Conservation (phyloP, 2,113 vertebrate species). For the Ammodytes dubius region DNA sequence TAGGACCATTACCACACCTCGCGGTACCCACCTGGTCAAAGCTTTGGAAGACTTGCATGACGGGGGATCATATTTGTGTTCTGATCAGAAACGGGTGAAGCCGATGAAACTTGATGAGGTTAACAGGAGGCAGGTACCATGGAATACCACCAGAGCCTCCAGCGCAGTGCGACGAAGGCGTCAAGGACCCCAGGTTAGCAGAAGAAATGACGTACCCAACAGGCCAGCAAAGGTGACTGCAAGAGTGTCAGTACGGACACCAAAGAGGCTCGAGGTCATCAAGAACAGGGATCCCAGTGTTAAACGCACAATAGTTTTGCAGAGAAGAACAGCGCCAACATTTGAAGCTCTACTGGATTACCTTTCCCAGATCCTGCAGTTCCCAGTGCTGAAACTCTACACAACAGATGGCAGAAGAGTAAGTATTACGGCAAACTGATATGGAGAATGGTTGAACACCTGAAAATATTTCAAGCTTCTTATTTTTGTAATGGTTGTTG, state of each 20-base stretch:
- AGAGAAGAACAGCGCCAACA: conserved; percentile 87
- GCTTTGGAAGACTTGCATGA: conserved; percentile 91
- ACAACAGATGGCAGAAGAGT: conserved; percentile 92
- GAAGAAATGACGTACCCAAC: conserved; percentile 59
- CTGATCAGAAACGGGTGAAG: conserved; percentile 91
- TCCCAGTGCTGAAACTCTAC: conserved; percentile 91
- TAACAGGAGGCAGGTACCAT: conserved; percentile 87
- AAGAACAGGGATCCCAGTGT: conserved; percentile 89
- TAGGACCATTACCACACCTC: conserved; percentile 94
- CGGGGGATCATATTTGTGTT: conserved; percentile 95
- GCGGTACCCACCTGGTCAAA: conserved; percentile 88
- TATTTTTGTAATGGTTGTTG: background rate
- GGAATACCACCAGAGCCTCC: conserved; percentile 89
- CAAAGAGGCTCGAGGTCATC: conserved; percentile 90
- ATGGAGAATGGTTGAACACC: background rate
- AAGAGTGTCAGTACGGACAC: conserved; percentile 79
- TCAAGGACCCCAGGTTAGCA: conserved; percentile 50
- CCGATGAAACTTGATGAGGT: conserved; percentile 91
- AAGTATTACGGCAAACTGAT: conserved; percentile 69
- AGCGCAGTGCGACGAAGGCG: conserved; percentile 66
- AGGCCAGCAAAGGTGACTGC: conserved; percentile 67
- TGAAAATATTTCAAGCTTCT: background rate
- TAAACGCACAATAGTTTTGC: conserved; percentile 84
- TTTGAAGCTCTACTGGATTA: conserved; percentile 92
- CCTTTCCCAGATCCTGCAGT: conserved; percentile 90